phyloP scores from a whole-genome alignment of 2,113 vertebrate genomes.

The Chamaea fasciata region DNA sequence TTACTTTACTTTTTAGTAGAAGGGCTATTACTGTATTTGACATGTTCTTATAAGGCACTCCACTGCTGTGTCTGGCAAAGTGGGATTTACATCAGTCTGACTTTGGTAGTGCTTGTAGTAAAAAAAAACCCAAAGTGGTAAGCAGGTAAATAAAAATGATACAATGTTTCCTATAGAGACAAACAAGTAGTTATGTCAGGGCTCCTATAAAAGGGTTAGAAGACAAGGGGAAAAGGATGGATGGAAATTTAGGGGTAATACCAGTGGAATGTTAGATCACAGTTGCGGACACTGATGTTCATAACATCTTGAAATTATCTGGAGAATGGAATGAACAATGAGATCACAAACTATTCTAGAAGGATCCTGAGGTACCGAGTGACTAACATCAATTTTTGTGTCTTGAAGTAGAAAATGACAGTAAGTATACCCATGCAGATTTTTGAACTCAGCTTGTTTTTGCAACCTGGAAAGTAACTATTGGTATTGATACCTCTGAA shows the following conservation, averaged over 20 bases:
- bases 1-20: not conserved
- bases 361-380: not conserved
- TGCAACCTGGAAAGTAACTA: not conserved
- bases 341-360: not conserved
- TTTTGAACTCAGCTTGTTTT: not conserved
- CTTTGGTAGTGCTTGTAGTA: not conserved
- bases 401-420: not conserved
- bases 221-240: not conserved
- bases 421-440: not conserved
- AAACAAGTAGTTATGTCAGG: not conserved
- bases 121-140: not conserved
- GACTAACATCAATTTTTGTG: not conserved
- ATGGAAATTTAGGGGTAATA: not conserved
- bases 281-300: not conserved
- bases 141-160: not conserved
- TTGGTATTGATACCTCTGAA: not conserved
- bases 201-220: accelerated
- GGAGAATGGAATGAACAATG: not conserved
- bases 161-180: not conserved
- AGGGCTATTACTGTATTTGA: not conserved
- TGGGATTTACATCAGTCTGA: not conserved
- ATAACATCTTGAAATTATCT: not conserved
- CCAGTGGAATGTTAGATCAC: not conserved
- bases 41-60: not conserved
- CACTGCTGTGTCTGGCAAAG: not conserved